phyloP scores from a whole-genome alignment of 2,113 vertebrate genomes.

The Cygnus buccinator region DNA sequence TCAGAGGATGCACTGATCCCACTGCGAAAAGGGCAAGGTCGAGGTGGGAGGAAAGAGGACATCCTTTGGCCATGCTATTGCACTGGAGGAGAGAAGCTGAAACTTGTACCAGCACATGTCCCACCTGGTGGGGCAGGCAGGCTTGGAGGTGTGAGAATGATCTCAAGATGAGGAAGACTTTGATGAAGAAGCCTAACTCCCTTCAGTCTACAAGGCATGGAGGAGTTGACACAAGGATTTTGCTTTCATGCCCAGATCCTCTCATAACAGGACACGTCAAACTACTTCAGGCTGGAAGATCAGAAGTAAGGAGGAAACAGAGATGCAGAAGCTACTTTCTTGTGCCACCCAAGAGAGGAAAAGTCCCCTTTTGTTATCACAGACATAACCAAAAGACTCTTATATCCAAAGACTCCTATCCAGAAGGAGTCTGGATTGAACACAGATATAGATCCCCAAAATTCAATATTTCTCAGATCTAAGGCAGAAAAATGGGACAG shows the following conservation, averaged over 20 bases:
- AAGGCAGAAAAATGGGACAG: not conserved
- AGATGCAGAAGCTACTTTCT: not conserved
- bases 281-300: accelerated
- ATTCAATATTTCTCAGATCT: not conserved
- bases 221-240: not conserved
- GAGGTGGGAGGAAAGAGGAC: not conserved
- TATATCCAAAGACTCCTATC: no score
- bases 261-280: not conserved
- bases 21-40: no score
- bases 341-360: not conserved
- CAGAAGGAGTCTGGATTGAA: not conserved
- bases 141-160: not conserved
- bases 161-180: not conserved
- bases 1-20: not conserved
- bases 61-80: no score
- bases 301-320: not conserved
- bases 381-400: not conserved
- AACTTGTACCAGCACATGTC: no score
- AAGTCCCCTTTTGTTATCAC: not conserved
- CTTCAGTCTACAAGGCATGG: accelerated
- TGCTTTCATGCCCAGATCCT: not conserved
- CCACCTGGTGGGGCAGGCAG: not conserved
- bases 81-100: not conserved
- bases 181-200: not conserved
- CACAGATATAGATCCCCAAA: not conserved